Conservation (phyloP, 2,113 vertebrate genomes). For the Dasyornis broadbenti region DNA sequence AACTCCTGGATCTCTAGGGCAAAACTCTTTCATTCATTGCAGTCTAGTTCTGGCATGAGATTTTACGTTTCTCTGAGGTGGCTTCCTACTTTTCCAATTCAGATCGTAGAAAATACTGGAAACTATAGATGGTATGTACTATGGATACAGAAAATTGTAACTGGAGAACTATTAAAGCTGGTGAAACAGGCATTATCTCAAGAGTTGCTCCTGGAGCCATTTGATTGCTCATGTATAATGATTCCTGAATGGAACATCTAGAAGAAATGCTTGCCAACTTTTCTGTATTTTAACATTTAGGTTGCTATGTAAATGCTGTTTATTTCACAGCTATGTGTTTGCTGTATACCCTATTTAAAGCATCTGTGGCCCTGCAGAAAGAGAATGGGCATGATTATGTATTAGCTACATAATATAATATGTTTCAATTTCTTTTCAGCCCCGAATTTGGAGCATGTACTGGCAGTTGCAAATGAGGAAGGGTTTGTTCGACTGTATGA, state of each 20-base stretch:
- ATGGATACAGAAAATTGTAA: background rate
- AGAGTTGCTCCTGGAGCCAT: background rate
- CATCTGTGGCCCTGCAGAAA: background rate
- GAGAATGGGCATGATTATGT: background rate
- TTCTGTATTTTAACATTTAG: background rate
- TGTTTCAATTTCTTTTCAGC: conserved; percentile 57
- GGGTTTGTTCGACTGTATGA: conserved; percentile 89
- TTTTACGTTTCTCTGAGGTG: background rate
- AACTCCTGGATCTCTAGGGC: background rate
- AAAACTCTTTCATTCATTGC: background rate
- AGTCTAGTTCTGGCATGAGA: background rate
- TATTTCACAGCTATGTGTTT: background rate
- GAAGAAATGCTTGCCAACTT: background rate
- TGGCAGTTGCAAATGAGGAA: conserved; percentile 94
- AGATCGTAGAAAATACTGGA: background rate
- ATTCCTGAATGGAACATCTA: background rate
- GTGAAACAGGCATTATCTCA: background rate
- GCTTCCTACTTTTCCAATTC: background rate
- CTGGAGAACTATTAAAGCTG: background rate
- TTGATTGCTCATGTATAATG: background rate
- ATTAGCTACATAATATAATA: background rate
- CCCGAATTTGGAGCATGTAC: conserved; percentile 64
- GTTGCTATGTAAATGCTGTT: background rate
- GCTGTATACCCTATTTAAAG: background rate
- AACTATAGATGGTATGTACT: background rate